A percentile compares a stretch with the other conserved stretches of the same genome.
Conservation (phyloP, 1,140 invertebrate species). For the Drosophila micromelanica region DNA sequence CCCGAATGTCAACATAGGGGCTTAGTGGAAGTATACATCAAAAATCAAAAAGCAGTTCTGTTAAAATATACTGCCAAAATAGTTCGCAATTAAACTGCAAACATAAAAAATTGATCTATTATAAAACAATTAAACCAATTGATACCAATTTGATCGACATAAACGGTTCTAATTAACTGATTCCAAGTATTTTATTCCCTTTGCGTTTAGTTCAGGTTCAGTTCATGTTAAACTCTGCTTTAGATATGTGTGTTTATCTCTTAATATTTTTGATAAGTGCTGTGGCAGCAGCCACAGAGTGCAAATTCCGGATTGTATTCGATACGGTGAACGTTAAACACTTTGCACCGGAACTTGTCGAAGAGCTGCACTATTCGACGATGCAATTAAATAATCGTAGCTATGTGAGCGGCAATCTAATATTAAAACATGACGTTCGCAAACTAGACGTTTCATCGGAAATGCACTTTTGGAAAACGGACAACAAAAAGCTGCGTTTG, state of each 20-base stretch:
- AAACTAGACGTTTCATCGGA: conserved; percentile 1
- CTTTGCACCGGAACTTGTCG: conserved; percentile 23
- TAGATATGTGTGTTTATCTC: conserved; percentile 38
- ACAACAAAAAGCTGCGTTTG: conserved; percentile 32
- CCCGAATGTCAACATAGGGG: neutral
- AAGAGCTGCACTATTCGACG: conserved; percentile 22
- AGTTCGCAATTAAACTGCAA: neutral
- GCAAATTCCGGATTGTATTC: conserved; percentile 38
- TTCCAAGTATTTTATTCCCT: neutral
- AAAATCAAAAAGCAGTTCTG: neutral
- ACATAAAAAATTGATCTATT: neutral
- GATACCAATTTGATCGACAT: no score
- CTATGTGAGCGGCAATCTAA: conserved; percentile 30
- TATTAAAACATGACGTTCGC: conserved; percentile 23
- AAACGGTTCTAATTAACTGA: neutral
- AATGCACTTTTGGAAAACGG: conserved; percentile 32
- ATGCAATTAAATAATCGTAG: conserved; percentile 42
- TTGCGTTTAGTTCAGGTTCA: neutral
- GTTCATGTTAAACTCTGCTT: neutral
- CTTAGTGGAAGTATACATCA: no score
- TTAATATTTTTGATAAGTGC: conserved; percentile 16
- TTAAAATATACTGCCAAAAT: neutral
- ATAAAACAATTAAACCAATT: neutral
- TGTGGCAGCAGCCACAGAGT: conserved; percentile 1
- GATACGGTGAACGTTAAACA: conserved; percentile 31